Base-by-base conservation (phyloP, 2,888 invertebrate species). In the Rhingia campestris region DNA sequence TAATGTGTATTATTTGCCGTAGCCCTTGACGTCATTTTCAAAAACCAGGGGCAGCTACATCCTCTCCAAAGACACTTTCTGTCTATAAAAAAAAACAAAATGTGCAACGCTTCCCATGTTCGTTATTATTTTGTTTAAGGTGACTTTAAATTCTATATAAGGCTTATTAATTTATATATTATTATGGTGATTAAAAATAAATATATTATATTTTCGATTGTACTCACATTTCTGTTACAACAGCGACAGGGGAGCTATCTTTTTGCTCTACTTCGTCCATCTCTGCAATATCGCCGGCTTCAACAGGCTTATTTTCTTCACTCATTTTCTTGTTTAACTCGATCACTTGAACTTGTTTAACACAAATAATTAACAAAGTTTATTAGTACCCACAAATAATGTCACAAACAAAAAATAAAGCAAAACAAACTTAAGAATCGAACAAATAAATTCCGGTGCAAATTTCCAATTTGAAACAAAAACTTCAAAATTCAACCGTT, bases 401-500 rank as follows among this genome's bases (percentile, higher is more conserved):
- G 9, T n/a, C 9, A 49, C 51, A 45, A 54, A 72, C 45, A 66
- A 33, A 58, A 3, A 35, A 33, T 35, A 32, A 41, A 66, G 43
- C 39, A 47, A 51, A 58, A 7, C 7, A 49, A 32, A 49, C 12
- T 45, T 6, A 12, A 43, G 56, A 33, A 6, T 12, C 9, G 22
- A 3, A 14, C 14, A 7, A 59, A 30, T 43, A 35, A 47, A 63
- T 14, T 58, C n/a, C 33, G 12, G 35, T 6, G 7, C 41, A 9
- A 58, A 59, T 6, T 63, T 73, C 45, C 61, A 41, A 49, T 22
- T 49, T 49, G 12, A n/a, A 81, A 77, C 32, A 32, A 32, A 70
- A 51, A 66, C 70, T 72, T 79, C 64, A 79, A 79, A 79, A 64
- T 22, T 10, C 59, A 77, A 76, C 81, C 77, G 81, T 67, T 61